Percentiles rank a stretch among this genome's conserved stretches.
Conservation (phyloP, 2,113 vertebrate species). For the Cervus canadensis region DNA sequence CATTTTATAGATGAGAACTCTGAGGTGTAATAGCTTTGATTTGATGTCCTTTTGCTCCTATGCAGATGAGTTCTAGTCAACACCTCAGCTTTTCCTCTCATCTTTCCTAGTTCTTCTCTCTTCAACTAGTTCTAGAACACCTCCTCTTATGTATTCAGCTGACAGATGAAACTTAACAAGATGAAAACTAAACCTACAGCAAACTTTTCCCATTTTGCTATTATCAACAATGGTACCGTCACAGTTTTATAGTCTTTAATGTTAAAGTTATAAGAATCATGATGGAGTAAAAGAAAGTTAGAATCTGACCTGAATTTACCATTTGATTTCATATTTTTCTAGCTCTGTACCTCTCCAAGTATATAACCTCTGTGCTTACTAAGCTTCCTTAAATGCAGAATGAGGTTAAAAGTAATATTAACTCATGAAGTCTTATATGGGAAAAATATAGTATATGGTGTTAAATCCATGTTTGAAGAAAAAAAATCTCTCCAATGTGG, state of each 20-base stretch:
- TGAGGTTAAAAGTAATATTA: neutral
- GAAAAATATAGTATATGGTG: neutral
- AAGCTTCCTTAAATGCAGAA: slow-evolving; percentile 7
- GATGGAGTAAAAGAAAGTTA: neutral
- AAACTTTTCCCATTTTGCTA: neutral
- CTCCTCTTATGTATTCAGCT: neutral
- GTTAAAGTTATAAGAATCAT: neutral
- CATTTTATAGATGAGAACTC: neutral
- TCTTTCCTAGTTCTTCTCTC: neutral
- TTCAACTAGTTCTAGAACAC: neutral
- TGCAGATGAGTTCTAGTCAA: neutral
- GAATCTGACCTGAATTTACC: neutral
- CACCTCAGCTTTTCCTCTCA: neutral
- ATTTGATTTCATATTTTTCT: neutral
- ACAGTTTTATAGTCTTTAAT: neutral
- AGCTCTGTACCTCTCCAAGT: neutral
- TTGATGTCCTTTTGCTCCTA: neutral
- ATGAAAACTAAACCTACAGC: neutral
- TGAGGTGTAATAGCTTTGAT: neutral
- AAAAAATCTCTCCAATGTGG: neutral
- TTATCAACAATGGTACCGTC: neutral
- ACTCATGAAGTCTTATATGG: neutral
- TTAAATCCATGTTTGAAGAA: neutral
- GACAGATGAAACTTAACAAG: neutral
- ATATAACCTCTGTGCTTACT: neutral